Base-by-base conservation (phyloP, 2,113 vertebrate genomes). In the Scortum barcoo region DNA sequence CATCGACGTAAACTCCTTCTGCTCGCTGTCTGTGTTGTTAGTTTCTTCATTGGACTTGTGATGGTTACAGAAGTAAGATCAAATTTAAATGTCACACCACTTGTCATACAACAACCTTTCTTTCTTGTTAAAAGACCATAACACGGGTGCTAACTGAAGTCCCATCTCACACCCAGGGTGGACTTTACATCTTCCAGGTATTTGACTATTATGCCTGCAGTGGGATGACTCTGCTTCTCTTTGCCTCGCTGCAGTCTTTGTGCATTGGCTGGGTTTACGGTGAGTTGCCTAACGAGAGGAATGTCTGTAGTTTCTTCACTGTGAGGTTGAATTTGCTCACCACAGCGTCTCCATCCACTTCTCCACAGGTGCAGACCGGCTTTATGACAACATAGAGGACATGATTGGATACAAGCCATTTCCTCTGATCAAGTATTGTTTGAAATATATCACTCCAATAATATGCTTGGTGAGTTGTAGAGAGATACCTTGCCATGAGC, bases 141-240 rank as follows among this genome's bases (percentile, higher is more conserved):
- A 50, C 0, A n/a, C 11, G 9, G 26, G 16, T 66, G 20, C 50
- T 83, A 57, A 70, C 51, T 30, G 28, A 42, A 7, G 16, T 75
- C 58, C n/a, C 38, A 11, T 54, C 10, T 71, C 26, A 50, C 48
- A 61, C 72, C 71, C 74, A 99, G 98, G 98, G 98, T 0, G 98
- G 98, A 38, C 96, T 99, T 91, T 99, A 99, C 84, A 88, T 99
- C 88, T 99, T 99, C 86, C 98, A 99, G 94, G 82, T 99, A 58
- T 98, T 99, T 87, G 98, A 99, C 91, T 97, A 98, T 89, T 99
- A 99, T 0, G 95, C 96, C 70, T 97, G 96, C 89, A 99, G 98
- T 1, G 98, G 98, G 33, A 97, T 91, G 0, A 97, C 97, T 78
- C 93, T 99, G 26, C 96, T 99, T n/a, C 96, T 98, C 60, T 95